Base-by-base conservation (phyloP, 64 coral and sea anemone genomes). In the Montipora sp. region DNA sequence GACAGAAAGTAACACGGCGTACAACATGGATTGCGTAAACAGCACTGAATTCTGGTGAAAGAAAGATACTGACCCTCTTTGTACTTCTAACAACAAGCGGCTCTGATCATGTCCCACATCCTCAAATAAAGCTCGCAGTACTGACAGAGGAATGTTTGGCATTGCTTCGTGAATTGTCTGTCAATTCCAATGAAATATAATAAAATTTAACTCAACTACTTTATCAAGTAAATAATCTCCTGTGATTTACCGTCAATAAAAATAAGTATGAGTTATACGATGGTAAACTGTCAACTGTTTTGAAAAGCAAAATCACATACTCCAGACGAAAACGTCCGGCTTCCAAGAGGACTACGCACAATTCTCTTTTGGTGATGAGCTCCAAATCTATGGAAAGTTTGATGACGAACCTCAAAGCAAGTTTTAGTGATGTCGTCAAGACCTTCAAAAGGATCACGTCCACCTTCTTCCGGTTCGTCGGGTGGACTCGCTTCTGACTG, bases 161-260 rank as follows among this genome's bases (percentile, higher is more conserved):
- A 98, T 92, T 21, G 96, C 96, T 75, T 98, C 96, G 71, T 98
- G 84, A 81, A 96, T 96, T 8, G 94, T 99, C 98, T 99, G 61
- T 19, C 9, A 77, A 72, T n/a, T 15, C 61, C 4, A 14, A 66
- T 66, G 61, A 14, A 5, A 71, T 2, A 71, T 19, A 63, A 63
- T 63, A 63, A 16, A 16, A 63, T 63, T 63, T 12, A 63, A 63
- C 60, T 63, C 36, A 36, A 36, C 36, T 36, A 36, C 36, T 36
- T 36, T 36, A 36, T 36, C 36, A 36, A 36, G 36, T 36, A 36
- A 36, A 36, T 36, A 36, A 36, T 36, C 36, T 36, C 36, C 36
- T 36, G 36, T 36, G 36, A 36, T 36, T 36, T 36, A 36, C 36
- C 36, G 36, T 36, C 36, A 36, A 0, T 36, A 0, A 36, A 36